These are phyloP conservation scores for Callinectes sapidus DNA, from an alignment of 2,888 invertebrate species.

Conservation along the genomic window DNA sequence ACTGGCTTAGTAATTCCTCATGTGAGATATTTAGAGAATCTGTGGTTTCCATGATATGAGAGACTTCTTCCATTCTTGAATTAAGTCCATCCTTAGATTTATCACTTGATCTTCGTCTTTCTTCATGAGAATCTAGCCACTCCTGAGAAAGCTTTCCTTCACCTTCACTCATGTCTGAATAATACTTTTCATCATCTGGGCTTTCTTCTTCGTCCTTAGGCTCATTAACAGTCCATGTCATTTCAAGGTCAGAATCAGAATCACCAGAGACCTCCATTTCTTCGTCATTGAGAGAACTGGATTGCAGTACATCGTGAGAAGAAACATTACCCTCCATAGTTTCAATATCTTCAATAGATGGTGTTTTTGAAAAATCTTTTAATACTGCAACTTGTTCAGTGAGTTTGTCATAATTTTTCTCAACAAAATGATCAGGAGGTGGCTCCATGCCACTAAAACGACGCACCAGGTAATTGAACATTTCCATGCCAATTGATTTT, in stretches of 20 bases:
- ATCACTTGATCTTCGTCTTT: neutral
- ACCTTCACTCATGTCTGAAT: constrained; percentile 8
- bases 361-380: neutral
- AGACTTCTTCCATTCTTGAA: neutral
- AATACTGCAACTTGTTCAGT: neutral
- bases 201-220: neutral
- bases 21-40: neutral
- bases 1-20: neutral
- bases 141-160: neutral
- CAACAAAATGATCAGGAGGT: neutral
- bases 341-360: neutral
- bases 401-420: neutral
- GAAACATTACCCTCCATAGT: neutral
- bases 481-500: constrained; percentile 51
- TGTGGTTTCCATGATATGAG: neutral
- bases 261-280: neutral
- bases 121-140: neutral
- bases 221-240: constrained; percentile 39
- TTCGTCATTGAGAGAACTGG: constrained; percentile 4
- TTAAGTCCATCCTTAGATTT: neutral
- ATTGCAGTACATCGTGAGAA: neutral
- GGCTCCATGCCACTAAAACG: constrained; percentile 39
- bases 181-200: neutral
- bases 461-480: constrained; percentile 49
- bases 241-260: constrained; percentile 14